Evolutionary conservation across 1,140 invertebrate species (phyloP).

Genomic region (Drosophila melanica): DNA sequence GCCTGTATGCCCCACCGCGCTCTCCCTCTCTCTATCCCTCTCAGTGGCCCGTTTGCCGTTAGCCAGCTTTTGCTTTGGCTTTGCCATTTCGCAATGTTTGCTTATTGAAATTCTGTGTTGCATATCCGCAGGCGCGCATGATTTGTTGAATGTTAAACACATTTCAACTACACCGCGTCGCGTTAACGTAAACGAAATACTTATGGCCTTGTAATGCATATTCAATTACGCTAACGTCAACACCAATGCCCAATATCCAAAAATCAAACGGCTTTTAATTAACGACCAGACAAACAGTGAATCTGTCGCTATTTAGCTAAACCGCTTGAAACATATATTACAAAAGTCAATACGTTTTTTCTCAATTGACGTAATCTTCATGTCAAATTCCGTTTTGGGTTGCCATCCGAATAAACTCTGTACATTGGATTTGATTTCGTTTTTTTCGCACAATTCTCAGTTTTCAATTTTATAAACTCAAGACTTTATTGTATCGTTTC

Average conservation of each 20-base stretch:
- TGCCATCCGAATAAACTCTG: too few species aligned
- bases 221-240: slow-evolving; percentile 55
- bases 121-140: slow-evolving; percentile 80
- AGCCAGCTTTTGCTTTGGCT: slow-evolving; percentile 17
- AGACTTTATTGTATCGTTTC: too few species aligned
- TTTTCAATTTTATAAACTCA: too few species aligned
- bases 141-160: slow-evolving; percentile 72
- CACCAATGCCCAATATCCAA: slow-evolving; percentile 8
- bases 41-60: not conserved
- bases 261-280: slow-evolving; percentile 64
- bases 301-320: not conserved
- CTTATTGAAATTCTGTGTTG: slow-evolving; percentile 80
- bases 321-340: not conserved
- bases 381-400: not conserved
- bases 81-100: slow-evolving; percentile 58
- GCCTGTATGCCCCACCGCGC: not conserved
- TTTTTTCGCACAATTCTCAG: too few species aligned
- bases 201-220: slow-evolving; percentile 70
- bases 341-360: not conserved
- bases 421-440: too few species aligned
- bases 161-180: slow-evolving; percentile 35
- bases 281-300: not conserved
- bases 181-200: slow-evolving; percentile 55
- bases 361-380: not conserved
- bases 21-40: not conserved